Percentiles rank a stretch among this genome's conserved stretches.
Conservation (phyloP, 2,888 invertebrate species). For the Tenthredo mesomela region DNA sequence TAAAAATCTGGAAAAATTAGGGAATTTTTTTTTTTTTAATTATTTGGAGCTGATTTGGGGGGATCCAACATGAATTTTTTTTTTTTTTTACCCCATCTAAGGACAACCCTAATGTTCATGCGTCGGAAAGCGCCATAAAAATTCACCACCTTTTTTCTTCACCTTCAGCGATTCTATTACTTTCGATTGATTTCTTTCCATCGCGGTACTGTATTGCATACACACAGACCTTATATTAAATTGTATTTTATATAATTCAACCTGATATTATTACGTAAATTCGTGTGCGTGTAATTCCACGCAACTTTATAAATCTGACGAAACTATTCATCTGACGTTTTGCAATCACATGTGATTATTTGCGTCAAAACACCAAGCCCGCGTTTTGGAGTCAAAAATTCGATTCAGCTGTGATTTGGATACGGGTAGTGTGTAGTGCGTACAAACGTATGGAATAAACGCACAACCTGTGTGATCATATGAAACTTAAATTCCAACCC, state of each 20-base stretch:
- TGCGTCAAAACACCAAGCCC: background rate
- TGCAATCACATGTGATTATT: background rate
- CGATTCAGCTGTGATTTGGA: background rate
- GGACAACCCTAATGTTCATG: too few species aligned
- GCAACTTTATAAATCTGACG: background rate
- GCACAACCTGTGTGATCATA: too few species aligned
- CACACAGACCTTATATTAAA: background rate
- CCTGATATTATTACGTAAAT: background rate
- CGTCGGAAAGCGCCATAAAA: background rate
- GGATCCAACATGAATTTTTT: too few species aligned
- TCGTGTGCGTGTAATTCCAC: background rate
- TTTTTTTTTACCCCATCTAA: too few species aligned
- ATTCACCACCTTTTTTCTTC: background rate
- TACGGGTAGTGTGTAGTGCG: background rate
- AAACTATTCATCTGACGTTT: background rate
- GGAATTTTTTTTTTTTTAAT: too few species aligned
- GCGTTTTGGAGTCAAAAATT: background rate
- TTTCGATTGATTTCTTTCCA: background rate
- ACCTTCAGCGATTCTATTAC: background rate
- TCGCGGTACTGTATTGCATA: background rate
- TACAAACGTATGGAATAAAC: too few species aligned
- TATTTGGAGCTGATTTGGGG: too few species aligned
- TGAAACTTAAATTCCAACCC: too few species aligned
- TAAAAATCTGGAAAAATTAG: too few species aligned
- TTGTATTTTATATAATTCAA: background rate